phyloP scores from a whole-genome alignment of 2,113 vertebrate species.

The Collichthys lucidus region DNA sequence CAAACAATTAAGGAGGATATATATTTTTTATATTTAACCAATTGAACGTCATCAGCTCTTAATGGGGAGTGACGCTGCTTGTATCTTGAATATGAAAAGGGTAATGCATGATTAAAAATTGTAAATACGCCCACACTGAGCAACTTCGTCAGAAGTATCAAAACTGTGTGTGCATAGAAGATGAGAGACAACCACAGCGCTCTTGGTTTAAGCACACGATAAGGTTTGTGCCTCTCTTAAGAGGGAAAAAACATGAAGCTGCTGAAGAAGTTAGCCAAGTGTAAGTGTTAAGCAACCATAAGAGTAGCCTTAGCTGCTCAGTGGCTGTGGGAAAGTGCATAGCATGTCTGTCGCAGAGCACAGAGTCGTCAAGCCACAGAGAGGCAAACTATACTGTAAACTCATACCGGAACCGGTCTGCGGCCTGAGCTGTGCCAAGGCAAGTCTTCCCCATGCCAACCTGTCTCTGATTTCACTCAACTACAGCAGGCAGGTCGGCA shows the following conservation, averaged over 20 bases:
- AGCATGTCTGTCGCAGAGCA: slow-evolving; percentile 68
- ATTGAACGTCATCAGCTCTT: not conserved
- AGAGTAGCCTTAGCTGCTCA: slow-evolving; percentile 56
- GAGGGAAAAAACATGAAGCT: slow-evolving; percentile 44
- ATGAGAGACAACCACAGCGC: slow-evolving; percentile 24
- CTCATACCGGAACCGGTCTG: slow-evolving; percentile 76
- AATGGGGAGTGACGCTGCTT: not conserved
- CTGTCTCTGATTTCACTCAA: slow-evolving; percentile 69
- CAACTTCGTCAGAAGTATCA: slow-evolving; percentile 14
- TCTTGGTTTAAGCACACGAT: not conserved
- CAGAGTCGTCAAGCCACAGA: slow-evolving; percentile 76
- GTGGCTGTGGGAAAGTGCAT: slow-evolving; percentile 77
- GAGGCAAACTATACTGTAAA: slow-evolving; percentile 70
- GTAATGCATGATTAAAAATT: not conserved
- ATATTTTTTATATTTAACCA: not conserved
- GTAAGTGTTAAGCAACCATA: slow-evolving; percentile 67
- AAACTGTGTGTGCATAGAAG: slow-evolving; percentile 14
- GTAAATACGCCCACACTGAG: not conserved
- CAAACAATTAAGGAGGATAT: no score
- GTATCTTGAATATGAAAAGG: not conserved
- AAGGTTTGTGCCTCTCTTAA: slow-evolving; percentile 25
- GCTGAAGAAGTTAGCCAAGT: slow-evolving; percentile 51
- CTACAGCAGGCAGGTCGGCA: slow-evolving; percentile 54
- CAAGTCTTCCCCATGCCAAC: slow-evolving; percentile 67
- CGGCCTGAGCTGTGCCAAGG: slow-evolving; percentile 69